Evolutionary conservation across 2,888 invertebrate species (phyloP).

Genomic region (Phortica okadai): DNA sequence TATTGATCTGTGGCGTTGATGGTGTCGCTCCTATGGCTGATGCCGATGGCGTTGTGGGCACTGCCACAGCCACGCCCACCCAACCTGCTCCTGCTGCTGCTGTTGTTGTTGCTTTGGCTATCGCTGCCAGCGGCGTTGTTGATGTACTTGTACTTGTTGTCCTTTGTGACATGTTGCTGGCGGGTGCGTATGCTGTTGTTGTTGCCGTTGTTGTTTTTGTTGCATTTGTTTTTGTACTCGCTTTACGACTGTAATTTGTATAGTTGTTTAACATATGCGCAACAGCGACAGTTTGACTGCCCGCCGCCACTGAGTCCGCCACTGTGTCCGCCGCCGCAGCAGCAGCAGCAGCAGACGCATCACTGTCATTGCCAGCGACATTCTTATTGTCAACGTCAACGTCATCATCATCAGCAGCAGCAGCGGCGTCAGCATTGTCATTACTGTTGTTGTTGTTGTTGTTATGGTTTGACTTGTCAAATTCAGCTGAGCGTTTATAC

Average conservation of each 20-base stretch:
- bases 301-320: conserved; percentile 8
- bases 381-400: conserved; percentile 15
- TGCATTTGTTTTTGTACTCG: conserved; percentile 50
- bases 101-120: conserved; percentile 21
- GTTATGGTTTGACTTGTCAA: conserved; percentile 24
- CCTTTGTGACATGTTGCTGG: conserved; percentile 47
- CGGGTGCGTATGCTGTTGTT: conserved; percentile 30
- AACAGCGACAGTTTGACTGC: conserved; percentile 16
- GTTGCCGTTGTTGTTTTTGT: conserved; percentile 26
- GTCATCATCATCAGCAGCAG: conserved; percentile 27
- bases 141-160: conserved; percentile 11
- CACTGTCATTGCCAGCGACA: conserved; percentile 25
- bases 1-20: conserved; percentile 60
- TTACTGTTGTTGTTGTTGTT: conserved; percentile 24
- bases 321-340: not conserved
- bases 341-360: conserved; percentile 14
- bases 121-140: not conserved
- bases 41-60: not conserved
- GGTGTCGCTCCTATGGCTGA: conserved; percentile 49
- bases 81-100: conserved; percentile 29
- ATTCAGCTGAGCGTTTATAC: conserved; percentile 14
- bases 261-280: conserved; percentile 57
- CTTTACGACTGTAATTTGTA: conserved; percentile 62
- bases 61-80: not conserved
- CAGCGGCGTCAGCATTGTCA: conserved; percentile 22